Conservation (phyloP, 2,888 invertebrate species). For the Cheilosia urbana region DNA sequence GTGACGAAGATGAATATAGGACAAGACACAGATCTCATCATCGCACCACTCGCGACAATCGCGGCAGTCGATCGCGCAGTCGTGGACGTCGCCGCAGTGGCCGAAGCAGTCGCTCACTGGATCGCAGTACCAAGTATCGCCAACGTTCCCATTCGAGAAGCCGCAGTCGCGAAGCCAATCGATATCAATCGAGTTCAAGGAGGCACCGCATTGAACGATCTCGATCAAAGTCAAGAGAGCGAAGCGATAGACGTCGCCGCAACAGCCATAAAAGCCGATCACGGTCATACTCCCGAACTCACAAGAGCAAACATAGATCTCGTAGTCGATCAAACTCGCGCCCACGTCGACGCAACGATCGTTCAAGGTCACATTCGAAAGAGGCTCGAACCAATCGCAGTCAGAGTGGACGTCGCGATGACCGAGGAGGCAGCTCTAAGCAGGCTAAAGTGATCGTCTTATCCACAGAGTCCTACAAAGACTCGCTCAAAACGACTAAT, state of each 20-base stretch:
- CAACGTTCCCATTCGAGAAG: slow-evolving; percentile 58
- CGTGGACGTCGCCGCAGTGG: slow-evolving; percentile 56
- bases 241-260: slow-evolving; percentile 40
- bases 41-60: slow-evolving; percentile 75
- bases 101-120: slow-evolving; percentile 36
- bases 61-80: slow-evolving; percentile 77
- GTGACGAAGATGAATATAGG: slow-evolving; percentile 76
- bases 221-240: slow-evolving; percentile 42
- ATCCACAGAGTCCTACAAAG: slow-evolving; percentile 66
- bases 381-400: slow-evolving; percentile 29
- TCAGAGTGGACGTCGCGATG: slow-evolving; percentile 48
- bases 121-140: slow-evolving; percentile 18
- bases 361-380: slow-evolving; percentile 54
- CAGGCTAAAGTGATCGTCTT: slow-evolving; percentile 64
- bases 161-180: slow-evolving; percentile 44
- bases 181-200: slow-evolving; percentile 49
- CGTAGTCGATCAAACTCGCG: slow-evolving; percentile 69
- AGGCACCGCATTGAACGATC: slow-evolving; percentile 55
- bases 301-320: slow-evolving; percentile 44
- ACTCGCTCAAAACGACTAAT: slow-evolving; percentile 46
- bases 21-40: slow-evolving; percentile 67
- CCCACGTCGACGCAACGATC: slow-evolving; percentile 61
- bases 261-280: slow-evolving; percentile 66
- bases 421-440: slow-evolving; percentile 21
- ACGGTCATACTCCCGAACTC: slow-evolving; percentile 41